Evolutionary conservation across 1,140 invertebrate species (phyloP), one percentile per base, ranked within the genome.

Genomic region (Leptopilina clavipes): DNA sequence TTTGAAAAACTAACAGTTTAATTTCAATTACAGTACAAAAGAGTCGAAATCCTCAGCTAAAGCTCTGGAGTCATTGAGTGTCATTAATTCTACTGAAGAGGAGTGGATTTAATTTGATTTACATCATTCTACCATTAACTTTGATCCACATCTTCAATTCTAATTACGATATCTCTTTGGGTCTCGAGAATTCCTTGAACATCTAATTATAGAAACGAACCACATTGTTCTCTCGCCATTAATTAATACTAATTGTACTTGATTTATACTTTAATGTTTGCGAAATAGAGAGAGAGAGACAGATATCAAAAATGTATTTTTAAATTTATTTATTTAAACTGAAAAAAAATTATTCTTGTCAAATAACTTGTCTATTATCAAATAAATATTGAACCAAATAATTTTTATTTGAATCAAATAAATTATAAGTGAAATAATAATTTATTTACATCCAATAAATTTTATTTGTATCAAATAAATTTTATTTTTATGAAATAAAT

Each of bases 81-180:
- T 22, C 22, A 65, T 65, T 31, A 65, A 65, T 65, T 31, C 19
- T 65, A 31, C 19, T 22, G 22, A 25, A 65, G 56, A 65, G 56
- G 22, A 25, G 22, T 22, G 56, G 56, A 25, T 14, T 25, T 59
- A 65, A 65, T 65, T 37, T 65, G 59, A 65, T 65, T 65, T 65
- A 65, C 59, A 65, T 65, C 59, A 14, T 65, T 65, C 25, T 31
- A 7, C 59, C 59, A 65, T 65, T 65, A 31, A 65, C 22, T 65
- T 65, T 31, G 19, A 65, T 65, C 59, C 59, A 65, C 22, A 65
- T 65, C 22, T 65, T 65, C 25, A 65, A 65, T 65, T 65, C 59
- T 31, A 31, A 25, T 65, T 65, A 65, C 22, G 22, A 65, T 65
- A 22, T 65, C 14, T 31, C 37, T 40, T 40, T 31, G 31, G 22